Evolutionary conservation across 2,888 invertebrate genomes (phyloP), one percentile per base, ranked within the genome.

Genomic region (Platerodrilus igneus): DNA sequence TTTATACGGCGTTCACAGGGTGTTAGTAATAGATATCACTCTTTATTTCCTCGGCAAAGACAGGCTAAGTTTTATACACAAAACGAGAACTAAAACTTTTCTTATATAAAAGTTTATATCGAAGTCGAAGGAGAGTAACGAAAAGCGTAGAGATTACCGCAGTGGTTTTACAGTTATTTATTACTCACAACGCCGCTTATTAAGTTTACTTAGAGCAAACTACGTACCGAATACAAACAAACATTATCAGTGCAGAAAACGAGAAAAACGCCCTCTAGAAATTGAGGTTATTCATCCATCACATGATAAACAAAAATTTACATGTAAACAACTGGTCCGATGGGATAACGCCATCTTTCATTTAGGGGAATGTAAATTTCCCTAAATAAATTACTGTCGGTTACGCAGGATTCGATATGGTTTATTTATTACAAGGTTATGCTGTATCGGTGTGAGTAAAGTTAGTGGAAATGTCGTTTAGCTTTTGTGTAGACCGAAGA

Each of bases 41-140:
- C n/a, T n/a, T n/a, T n/a, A n/a, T 14, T 13, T 14, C 26, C 6
- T 26, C 18, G 26, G 17, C 20, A 29, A 33, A 30, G 27, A 34
- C 28, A 34, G 35, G 30, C 29, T 27, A 28, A 32, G 32, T 33
- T 33, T 27, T 19, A 20, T 20, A 22, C 4, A 29, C 13, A 36
- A 32, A 31, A 23, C 22, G 28, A 23, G 20, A n/a, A 16, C 9
- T 28, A 5, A 34, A 43, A 43, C 37, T 43, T 43, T 43, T 43
- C 42, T 38, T 37, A 43, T 43, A 43, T 43, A 43, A 43, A 43
- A 43, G 37, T 43, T 43, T 43, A 30, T 43, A 43, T 43, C 38
- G 34, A 43, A 43, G 38, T 34, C 34, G 42, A 35, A 34, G 34
- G 23, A 34, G 35, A 40, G 34, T 40, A 40, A 35, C 15, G 36